Evolutionary conservation across 1,140 invertebrate genomes (phyloP).

Genomic region (Zelostemma sp.): DNA sequence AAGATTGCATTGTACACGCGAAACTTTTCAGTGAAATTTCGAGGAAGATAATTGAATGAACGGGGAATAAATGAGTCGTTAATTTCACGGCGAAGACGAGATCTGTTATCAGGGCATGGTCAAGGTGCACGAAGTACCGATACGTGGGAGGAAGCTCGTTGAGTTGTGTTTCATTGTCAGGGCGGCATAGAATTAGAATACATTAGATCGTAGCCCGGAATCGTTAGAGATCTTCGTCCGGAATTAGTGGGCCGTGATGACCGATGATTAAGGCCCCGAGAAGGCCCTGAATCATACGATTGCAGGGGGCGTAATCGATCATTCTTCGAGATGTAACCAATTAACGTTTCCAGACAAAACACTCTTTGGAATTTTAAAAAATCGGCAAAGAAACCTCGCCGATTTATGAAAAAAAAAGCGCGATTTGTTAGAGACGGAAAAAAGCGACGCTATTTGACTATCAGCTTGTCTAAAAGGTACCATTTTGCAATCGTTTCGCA

Average conservation of each 20-base stretch:
- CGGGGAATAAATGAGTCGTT: neutral
- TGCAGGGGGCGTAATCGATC: conserved; percentile 56
- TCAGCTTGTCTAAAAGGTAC: conserved; percentile 44
- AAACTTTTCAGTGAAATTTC: no score
- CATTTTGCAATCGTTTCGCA: conserved; percentile 48
- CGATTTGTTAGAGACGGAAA: no score
- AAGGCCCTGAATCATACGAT: conserved; percentile 52
- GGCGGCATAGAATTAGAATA: conserved; percentile 65
- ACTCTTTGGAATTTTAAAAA: no score
- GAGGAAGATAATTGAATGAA: no score
- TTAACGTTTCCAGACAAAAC: conserved; percentile 24
- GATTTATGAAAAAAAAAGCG: no score
- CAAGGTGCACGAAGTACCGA: conserved; percentile 8
- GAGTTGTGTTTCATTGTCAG: conserved; percentile 64
- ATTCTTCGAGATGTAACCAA: conserved; percentile 50
- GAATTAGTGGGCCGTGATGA: conserved; percentile 46
- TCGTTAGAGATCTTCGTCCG: conserved; percentile 30
- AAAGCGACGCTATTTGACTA: conserved; percentile 44
- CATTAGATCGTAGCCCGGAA: conserved; percentile 48
- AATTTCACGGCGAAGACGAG: neutral
- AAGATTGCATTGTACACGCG: no score
- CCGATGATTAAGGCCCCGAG: conserved; percentile 57
- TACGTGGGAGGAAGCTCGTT: conserved; percentile 58
- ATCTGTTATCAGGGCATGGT: conserved; percentile 3
- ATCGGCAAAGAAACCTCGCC: no score